phyloP scores from a whole-genome alignment of 1,140 invertebrate species.

The Papilio polyxenes region DNA sequence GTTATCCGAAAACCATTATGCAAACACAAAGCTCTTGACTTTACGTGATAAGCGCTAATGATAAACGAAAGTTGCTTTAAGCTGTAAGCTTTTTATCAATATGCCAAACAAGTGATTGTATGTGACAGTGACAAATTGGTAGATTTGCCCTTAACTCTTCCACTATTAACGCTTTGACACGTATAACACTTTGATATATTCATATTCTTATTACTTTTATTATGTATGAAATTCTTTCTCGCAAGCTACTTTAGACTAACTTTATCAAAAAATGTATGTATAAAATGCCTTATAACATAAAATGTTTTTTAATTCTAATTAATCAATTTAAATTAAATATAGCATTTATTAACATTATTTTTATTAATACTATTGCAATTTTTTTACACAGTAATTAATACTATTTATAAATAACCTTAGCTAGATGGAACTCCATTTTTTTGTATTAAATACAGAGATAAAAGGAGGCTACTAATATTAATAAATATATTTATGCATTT shows the following conservation, averaged over 20 bases:
- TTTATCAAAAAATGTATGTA: too few relatives aligned
- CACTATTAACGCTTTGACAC: neutral
- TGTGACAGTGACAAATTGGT: slow-evolving; percentile 28
- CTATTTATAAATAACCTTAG: neutral
- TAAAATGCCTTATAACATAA: too few relatives aligned
- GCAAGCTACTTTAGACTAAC: too few relatives aligned
- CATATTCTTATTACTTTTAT: neutral
- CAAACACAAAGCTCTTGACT: slow-evolving; percentile 35
- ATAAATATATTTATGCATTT: slow-evolving; percentile 3
- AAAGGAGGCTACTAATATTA: neutral
- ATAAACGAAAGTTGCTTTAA: slow-evolving; percentile 34
- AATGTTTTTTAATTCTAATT: too few relatives aligned
- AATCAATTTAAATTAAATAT: too few relatives aligned
- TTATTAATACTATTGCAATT: too few relatives aligned
- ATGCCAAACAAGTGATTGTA: slow-evolving; percentile 23
- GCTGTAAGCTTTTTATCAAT: slow-evolving; percentile 34
- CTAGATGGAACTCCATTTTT: too few relatives aligned
- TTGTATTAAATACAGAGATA: too few relatives aligned
- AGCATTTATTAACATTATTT: too few relatives aligned
- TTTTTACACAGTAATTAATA: too few relatives aligned
- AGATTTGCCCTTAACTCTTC: slow-evolving; percentile 27
- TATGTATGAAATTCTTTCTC: too few relatives aligned
- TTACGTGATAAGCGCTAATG: slow-evolving; percentile 28
- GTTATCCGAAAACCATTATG: slow-evolving; percentile 37
- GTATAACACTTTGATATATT: neutral